These are phyloP conservation scores for Polypedilum pembai DNA, from an alignment of 1,140 invertebrate genomes.

Conservation along the genomic window DNA sequence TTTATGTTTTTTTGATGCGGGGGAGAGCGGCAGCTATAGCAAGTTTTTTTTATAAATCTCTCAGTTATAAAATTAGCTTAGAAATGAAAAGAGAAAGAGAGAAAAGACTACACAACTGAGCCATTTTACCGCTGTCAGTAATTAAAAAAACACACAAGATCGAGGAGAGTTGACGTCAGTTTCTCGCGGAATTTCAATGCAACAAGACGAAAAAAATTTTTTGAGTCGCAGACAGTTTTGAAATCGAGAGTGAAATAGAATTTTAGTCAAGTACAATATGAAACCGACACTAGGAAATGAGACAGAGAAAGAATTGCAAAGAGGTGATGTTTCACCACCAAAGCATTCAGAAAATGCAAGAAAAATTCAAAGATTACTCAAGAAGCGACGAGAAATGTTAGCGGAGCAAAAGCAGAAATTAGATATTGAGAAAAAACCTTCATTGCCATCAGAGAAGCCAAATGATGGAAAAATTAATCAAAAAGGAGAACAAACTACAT, in stretches of 20 bases:
- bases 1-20: conserved; percentile 12
- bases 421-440: background rate
- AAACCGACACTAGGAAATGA: background rate
- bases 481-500: background rate
- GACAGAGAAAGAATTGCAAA: background rate
- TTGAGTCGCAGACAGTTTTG: too few relatives aligned
- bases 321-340: background rate
- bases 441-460: background rate
- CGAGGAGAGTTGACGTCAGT: background rate
- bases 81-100: background rate
- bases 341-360: background rate
- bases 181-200: conserved; percentile 1
- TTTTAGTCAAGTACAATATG: background rate
- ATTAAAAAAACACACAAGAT: background rate
- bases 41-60: background rate
- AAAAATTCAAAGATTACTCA: background rate
- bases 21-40: background rate
- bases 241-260: background rate
- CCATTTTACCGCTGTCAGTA: conserved; percentile 11
- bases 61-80: conserved; percentile 14
- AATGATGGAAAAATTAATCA: background rate
- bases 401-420: background rate
- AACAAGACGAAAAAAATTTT: conserved; percentile 7
- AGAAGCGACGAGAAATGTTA: background rate
- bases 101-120: background rate